These are phyloP conservation scores for Lutraria lutraria DNA, from an alignment of 2,888 invertebrate genomes.

Conservation along the genomic window DNA sequence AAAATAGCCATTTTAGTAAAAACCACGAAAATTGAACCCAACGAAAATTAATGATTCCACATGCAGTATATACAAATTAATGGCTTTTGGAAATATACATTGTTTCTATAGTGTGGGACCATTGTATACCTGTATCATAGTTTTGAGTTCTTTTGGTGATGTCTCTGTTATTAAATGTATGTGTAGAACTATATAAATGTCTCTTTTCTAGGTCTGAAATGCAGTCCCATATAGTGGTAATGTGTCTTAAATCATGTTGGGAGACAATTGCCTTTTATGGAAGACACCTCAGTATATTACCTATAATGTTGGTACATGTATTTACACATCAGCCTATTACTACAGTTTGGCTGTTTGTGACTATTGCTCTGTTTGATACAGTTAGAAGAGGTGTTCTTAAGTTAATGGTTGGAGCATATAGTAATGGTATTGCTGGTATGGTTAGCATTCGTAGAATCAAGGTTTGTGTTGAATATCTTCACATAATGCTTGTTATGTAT, in stretches of 20 bases:
- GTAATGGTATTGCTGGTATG: conserved; percentile 32
- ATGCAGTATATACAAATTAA: too few relatives aligned
- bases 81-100: too few relatives aligned
- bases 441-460: conserved; percentile 50
- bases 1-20: too few relatives aligned
- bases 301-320: conserved; percentile 22
- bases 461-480: conserved; percentile 33
- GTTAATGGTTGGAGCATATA: conserved; percentile 40
- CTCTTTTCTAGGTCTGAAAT: conserved; percentile 46
- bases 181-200: neutral
- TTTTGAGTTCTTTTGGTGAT: neutral
- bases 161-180: neutral
- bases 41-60: too few relatives aligned
- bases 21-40: too few relatives aligned
- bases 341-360: conserved; percentile 50
- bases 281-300: conserved; percentile 31
- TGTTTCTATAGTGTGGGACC: too few relatives aligned
- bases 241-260: conserved; percentile 8
- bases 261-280: conserved; percentile 44
- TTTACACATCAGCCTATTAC: conserved; percentile 18
- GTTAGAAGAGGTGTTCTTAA: conserved; percentile 50
- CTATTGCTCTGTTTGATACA: conserved; percentile 47
- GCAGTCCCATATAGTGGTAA: neutral
- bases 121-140: too few relatives aligned
- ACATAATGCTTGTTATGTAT: too few relatives aligned